Percentiles rank a stretch among this genome's conserved stretches.
Evolutionary conservation across 2,888 invertebrate genomes (phyloP).

Genomic region (Epinotia bilunana): DNA sequence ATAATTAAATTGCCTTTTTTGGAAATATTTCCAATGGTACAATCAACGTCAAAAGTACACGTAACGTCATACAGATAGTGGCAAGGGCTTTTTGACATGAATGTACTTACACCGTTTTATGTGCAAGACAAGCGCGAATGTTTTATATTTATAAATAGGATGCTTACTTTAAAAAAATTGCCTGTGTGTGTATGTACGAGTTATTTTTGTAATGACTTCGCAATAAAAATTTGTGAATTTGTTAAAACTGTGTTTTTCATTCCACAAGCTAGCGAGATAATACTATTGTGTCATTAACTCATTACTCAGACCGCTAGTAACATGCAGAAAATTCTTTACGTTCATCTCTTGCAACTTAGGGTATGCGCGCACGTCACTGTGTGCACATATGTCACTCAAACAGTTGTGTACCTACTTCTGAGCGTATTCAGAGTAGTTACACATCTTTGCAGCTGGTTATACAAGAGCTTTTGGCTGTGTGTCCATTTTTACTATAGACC

Average conservation of each 20-base stretch:
- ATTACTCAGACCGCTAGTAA: not conserved
- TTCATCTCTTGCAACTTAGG: not conserved
- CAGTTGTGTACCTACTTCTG: too few species aligned
- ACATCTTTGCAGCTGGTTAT: too few species aligned
- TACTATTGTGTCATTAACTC: not conserved
- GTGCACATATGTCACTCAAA: not conserved
- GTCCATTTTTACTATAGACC: too few species aligned
- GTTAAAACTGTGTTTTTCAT: slow-evolving; percentile 34
- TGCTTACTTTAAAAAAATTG: slow-evolving; percentile 34
- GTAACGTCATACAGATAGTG: slow-evolving; percentile 4
- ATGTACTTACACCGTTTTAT: slow-evolving; percentile 40
- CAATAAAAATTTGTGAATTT: slow-evolving; percentile 44
- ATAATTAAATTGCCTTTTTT: slow-evolving; percentile 17
- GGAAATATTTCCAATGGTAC: slow-evolving; percentile 19
- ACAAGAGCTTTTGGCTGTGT: too few species aligned
- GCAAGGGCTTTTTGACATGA: slow-evolving; percentile 22
- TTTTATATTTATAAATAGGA: slow-evolving; percentile 33
- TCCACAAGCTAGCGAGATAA: slow-evolving; percentile 8
- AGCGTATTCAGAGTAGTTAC: too few species aligned
- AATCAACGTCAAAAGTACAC: slow-evolving; percentile 19
- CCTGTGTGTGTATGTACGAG: slow-evolving; percentile 35
- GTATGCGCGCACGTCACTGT: too few species aligned
- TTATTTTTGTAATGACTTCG: slow-evolving; percentile 44
- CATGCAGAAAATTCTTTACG: not conserved
- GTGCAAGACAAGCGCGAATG: slow-evolving; percentile 33